Evolutionary conservation across 2,888 invertebrate genomes (phyloP), one percentile per base, ranked within the genome.

Genomic region (Argyresthia goedartella): DNA sequence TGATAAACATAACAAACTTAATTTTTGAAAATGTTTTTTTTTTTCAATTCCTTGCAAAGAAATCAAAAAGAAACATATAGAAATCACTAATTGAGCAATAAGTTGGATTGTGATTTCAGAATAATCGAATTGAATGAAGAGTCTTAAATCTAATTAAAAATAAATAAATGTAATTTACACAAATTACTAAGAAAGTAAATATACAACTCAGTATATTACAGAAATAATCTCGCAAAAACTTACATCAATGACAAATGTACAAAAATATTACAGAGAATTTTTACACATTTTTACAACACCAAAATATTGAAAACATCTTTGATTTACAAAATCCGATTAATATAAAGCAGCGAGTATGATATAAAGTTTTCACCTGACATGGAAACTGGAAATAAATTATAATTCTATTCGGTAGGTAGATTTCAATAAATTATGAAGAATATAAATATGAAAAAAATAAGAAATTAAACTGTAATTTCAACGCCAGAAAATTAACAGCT

Each of bases 101-200:
- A 50, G 50, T 34, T 50, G 52, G 57, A 14, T 55, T 54, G 57
- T 55, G 52, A 58, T 10, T 11, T 16, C n/a, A 46, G 14, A 15
- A 46, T 11, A 10, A 46, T 16, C 33, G 4, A 46, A 59, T 52
- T 57, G 47, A 51, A 49, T 54, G 34, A 49, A 73, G 70, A 73
- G 67, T 71, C 71, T 72, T 76, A 70, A 66, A 42, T 56, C 56
- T 67, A 69, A 61, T 59, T 59, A 67, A 69, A 60, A 72, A 75
- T 79, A 76, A 79, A 79, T 81, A 80, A 80, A 79, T 81, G 74
- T 74, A 64, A 62, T 66, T 68, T 60, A 72, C 34, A 71, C 76
- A 80, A 50, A 50, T 60, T 59, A 55, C 60, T 60, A 55, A 54
- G 45, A 55, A 56, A 59, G 56, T 59, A 64, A 63, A 61, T 67